Conservation (phyloP, 2,113 vertebrate species). For the Grus americana region DNA sequence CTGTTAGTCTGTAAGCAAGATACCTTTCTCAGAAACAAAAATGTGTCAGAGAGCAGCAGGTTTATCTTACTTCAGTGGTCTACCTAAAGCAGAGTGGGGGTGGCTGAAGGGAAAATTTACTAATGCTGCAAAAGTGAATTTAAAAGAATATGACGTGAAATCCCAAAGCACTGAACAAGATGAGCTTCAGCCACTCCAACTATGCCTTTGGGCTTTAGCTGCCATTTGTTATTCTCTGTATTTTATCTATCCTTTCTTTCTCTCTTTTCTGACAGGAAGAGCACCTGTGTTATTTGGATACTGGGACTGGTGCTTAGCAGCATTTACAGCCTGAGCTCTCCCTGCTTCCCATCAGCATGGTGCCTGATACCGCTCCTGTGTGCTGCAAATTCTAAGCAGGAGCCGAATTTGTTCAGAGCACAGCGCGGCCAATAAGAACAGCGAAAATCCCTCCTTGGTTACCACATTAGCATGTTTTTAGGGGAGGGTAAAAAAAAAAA, state of each 20-base stretch:
- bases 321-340: neutral
- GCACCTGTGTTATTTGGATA: neutral
- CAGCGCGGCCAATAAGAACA: neutral
- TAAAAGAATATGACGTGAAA: neutral
- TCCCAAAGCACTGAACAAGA: neutral
- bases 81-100: neutral
- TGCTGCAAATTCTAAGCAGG: conserved; percentile 19
- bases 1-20: neutral
- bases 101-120: neutral
- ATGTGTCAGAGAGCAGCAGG: neutral
- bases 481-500: neutral
- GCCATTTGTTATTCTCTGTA: neutral
- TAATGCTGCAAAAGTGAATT: neutral
- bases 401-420: neutral
- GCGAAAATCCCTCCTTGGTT: neutral
- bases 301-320: neutral
- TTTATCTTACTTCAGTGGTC: neutral
- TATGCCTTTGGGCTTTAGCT: neutral
- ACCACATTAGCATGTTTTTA: neutral
- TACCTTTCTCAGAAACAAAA: neutral
- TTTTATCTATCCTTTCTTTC: neutral
- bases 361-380: neutral
- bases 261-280: neutral
- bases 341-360: neutral
- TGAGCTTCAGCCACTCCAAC: neutral